phyloP scores from a whole-genome alignment of 2,113 vertebrate species.

The Todiramphus chloris region DNA sequence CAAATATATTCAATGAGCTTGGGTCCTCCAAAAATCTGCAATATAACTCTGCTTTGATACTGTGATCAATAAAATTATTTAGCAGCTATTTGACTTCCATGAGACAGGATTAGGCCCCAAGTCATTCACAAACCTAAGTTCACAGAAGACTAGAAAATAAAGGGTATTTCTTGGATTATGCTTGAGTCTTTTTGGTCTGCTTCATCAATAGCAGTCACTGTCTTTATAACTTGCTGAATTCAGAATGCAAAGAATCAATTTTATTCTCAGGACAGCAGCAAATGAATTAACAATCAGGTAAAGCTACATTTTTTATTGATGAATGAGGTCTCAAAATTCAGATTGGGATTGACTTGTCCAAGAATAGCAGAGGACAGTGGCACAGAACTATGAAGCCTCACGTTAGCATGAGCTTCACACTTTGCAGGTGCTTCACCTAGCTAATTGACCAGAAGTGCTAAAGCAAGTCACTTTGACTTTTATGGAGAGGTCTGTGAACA shows the following conservation, averaged over 20 bases:
- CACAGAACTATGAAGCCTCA: background rate
- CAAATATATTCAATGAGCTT: background rate
- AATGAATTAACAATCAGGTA: background rate
- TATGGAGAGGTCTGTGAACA: background rate
- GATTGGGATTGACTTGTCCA: background rate
- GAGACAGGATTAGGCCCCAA: background rate
- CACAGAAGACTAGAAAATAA: background rate
- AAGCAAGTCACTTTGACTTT: background rate
- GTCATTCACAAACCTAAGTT: background rate
- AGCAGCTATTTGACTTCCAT: background rate
- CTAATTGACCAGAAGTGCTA: background rate
- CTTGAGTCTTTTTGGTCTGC: background rate
- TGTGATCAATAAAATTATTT: background rate
- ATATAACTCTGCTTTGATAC: background rate
- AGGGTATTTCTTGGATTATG: background rate
- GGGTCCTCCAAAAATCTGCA: background rate
- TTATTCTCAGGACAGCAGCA: background rate
- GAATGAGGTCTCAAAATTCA: background rate
- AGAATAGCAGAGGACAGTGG: background rate
- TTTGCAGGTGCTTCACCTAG: background rate
- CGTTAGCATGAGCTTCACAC: background rate
- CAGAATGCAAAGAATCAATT: background rate
- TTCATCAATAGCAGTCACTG: background rate
- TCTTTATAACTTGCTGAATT: background rate
- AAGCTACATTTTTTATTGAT: background rate